Evolutionary conservation across 2,888 invertebrate species (phyloP).

Genomic region (Hoplodrina ambigua): DNA sequence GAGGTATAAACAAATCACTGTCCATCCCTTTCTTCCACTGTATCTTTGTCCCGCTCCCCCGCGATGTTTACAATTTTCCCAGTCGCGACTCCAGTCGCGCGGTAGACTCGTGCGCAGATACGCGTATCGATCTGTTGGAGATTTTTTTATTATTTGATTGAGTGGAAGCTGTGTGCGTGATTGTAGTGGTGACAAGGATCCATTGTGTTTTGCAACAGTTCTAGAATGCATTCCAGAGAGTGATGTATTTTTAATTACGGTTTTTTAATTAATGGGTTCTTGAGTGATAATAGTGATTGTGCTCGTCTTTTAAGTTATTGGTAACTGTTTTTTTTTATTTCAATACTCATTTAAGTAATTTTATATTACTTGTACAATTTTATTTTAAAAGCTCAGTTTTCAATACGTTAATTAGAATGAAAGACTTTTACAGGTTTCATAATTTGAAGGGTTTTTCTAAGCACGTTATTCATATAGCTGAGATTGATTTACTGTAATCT

Average conservation of each 20-base stretch:
- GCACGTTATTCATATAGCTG: not conserved
- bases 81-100: slow-evolving; percentile 71
- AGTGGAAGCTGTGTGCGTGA: slow-evolving; percentile 54
- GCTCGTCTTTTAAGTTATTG: slow-evolving; percentile 21
- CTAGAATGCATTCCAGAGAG: slow-evolving; percentile 67
- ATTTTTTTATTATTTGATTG: slow-evolving; percentile 57
- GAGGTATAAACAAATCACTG: slow-evolving; percentile 71
- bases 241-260: slow-evolving; percentile 52
- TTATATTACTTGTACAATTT: not conserved
- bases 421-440: slow-evolving; percentile 13
- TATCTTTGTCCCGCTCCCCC: slow-evolving; percentile 70
- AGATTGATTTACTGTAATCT: not conserved
- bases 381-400: slow-evolving; percentile 45
- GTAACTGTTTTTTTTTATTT: slow-evolving; percentile 25
- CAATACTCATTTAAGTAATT: not conserved
- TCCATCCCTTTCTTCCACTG: slow-evolving; percentile 69
- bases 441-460: not conserved
- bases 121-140: slow-evolving; percentile 69
- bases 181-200: slow-evolving; percentile 64
- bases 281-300: slow-evolving; percentile 45
- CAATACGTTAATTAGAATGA: not conserved
- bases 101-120: slow-evolving; percentile 73
- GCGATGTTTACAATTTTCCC: slow-evolving; percentile 83
- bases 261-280: slow-evolving; percentile 70
- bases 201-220: slow-evolving; percentile 44